Evolutionary conservation across 2,797 vertebrate species (phyloP), one percentile per base, ranked within the genome.

Genomic region (Pipistrellus pygmaeus): DNA sequence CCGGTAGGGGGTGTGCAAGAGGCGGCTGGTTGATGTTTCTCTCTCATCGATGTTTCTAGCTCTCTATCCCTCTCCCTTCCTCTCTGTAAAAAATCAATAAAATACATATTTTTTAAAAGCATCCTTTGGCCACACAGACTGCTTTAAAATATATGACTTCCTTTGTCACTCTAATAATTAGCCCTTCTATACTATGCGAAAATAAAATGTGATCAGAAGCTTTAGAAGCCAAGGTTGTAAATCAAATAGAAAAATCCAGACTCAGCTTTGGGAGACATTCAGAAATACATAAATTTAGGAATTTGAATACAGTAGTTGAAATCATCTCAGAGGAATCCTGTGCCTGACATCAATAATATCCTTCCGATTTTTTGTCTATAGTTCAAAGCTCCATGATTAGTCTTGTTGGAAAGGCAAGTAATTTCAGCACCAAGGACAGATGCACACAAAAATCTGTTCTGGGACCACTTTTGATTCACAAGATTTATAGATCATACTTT

Each of bases 361-460:
- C 46, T 48, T 48, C 46, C 98, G 98, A 98, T 97, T 98, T 98
- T 98, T 98, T 99, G 98, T 99, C 98, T 98, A 98, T 98, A 98
- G 98, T 98, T 97, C 92, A 96, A 82, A 96, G 90, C 86, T 97
- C 97, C 97, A 98, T 97, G 97, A 98, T 97, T 98, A 98, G 97
- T 98, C 98, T 98, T 98, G 97, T 98, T 98, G 98, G 98, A 98
- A 98, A 98, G 90, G 97, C 92, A 97, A 97, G 94, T 93, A 97
- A 98, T 97, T 99, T 98, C 94, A 97, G 98, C 97, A 98, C 98
- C 98, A 99, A 99, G 98, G 98, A 98, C 98, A 99, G 98, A 97
- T 98, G 97, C 98, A 98, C 96, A 98, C 13, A 78, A 93, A 72
- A 85, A 0, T 71, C n/a, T 35, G 18, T 20, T 44, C 2, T 71